phyloP scores from a whole-genome alignment of 1,140 invertebrate species.

The Zaprionus vittiger region DNA sequence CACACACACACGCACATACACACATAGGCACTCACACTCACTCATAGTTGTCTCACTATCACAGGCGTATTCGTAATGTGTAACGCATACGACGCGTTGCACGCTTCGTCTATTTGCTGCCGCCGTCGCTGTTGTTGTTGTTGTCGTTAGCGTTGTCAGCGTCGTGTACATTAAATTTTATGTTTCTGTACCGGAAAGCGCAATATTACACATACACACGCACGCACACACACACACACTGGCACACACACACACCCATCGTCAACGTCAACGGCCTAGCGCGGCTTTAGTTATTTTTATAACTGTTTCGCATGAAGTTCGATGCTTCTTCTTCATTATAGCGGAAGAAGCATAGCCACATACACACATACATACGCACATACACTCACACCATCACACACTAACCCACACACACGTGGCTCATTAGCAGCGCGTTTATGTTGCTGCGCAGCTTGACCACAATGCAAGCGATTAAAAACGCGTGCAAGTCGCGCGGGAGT shows the following conservation, averaged over 20 bases:
- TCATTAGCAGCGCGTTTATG: constrained; percentile 45
- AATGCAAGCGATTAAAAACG: constrained; percentile 4
- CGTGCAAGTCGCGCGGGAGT: constrained; percentile 1
- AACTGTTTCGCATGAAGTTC: constrained; percentile 74
- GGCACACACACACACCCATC: background rate
- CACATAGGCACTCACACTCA: constrained; percentile 2
- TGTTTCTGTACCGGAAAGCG: constrained; percentile 79
- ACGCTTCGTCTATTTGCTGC: constrained; percentile 55
- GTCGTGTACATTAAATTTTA: constrained; percentile 79
- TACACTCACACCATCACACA: constrained; percentile 42
- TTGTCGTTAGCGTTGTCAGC: constrained; percentile 60
- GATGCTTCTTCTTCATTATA: constrained; percentile 39
- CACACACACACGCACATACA: background rate
- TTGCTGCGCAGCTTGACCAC: constrained; percentile 26
- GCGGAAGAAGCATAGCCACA: constrained; percentile 69
- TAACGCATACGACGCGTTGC: constrained; percentile 78
- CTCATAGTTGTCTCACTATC: constrained; percentile 4
- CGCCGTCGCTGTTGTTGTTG: constrained; percentile 20
- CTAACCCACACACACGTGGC: constrained; percentile 40
- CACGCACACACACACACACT: background rate
- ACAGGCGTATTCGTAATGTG: constrained; percentile 59
- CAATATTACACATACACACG: constrained; percentile 61
- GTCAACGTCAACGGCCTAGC: constrained; percentile 52
- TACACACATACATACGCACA: constrained; percentile 48
- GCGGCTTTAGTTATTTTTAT: constrained; percentile 63